Percentiles rank a stretch among this genome's conserved stretches.
These are phyloP conservation scores for Urechis unicinctus DNA, from an alignment of 2,888 invertebrate species.

Conservation along the genomic window DNA sequence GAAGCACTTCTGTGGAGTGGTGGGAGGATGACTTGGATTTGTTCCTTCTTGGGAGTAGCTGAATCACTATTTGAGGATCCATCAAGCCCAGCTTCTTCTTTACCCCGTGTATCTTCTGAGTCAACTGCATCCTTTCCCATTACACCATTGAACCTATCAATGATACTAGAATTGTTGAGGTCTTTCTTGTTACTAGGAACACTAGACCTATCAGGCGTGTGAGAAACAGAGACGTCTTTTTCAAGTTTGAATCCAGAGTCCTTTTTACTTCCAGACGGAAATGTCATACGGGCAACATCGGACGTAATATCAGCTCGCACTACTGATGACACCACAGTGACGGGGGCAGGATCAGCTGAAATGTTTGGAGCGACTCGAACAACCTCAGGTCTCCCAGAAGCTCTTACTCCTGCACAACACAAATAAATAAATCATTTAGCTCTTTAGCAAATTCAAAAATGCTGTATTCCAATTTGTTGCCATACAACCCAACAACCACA, in stretches of 20 bases:
- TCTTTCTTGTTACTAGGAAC: too few species aligned
- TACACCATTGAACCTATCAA: neutral
- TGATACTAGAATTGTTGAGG: too few species aligned
- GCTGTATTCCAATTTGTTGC: too few species aligned
- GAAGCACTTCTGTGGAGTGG: conserved; percentile 29
- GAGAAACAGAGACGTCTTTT: neutral
- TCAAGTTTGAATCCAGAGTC: conserved; percentile 12
- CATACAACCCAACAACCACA: too few species aligned
- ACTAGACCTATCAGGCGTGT: neutral
- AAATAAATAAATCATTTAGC: too few species aligned
- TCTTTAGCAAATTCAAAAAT: too few species aligned
- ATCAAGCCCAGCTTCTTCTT: neutral
- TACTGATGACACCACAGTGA: too few species aligned
- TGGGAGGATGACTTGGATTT: neutral
- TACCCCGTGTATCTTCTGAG: neutral
- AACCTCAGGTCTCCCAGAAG: too few species aligned
- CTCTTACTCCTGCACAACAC: too few species aligned
- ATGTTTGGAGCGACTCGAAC: too few species aligned
- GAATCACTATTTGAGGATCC: neutral
- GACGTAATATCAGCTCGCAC: too few species aligned
- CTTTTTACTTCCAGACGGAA: neutral
- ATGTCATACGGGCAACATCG: conserved; percentile 8
- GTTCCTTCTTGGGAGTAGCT: conserved; percentile 9
- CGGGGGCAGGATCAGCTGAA: too few species aligned
- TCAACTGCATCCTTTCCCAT: neutral